A percentile compares a stretch with the other conserved stretches of the same genome.
Conservation (phyloP, 2,888 invertebrate genomes). For the Eupithecia pulchellata region DNA sequence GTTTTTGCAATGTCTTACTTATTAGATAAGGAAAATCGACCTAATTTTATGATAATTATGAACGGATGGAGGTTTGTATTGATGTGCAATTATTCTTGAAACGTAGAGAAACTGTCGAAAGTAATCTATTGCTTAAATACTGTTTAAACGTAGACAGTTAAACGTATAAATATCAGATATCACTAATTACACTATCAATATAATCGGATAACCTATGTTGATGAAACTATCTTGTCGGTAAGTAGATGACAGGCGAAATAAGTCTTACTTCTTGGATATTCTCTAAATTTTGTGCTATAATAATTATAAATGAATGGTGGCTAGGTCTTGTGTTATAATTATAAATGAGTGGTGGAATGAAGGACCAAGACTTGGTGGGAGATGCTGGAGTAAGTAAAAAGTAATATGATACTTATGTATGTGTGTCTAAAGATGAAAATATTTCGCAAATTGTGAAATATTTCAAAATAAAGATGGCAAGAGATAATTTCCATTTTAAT, state of each 20-base stretch:
- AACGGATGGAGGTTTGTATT: not conserved
- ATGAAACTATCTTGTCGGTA: not conserved
- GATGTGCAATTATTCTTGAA: not conserved
- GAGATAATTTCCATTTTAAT: too few relatives aligned
- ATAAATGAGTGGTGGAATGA: not conserved
- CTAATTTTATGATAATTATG: not conserved
- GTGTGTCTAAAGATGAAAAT: not conserved
- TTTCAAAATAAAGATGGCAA: not conserved
- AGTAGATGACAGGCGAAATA: not conserved
- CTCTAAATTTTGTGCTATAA: not conserved
- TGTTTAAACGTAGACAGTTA: not conserved
- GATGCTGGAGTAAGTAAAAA: not conserved
- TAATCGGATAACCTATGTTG: not conserved
- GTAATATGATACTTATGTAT: not conserved
- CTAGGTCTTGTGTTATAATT: too few relatives aligned
- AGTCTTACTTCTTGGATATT: not conserved
- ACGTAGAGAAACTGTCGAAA: not conserved
- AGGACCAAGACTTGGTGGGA: not conserved
- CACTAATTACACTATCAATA: too few relatives aligned
- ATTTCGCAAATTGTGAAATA: not conserved
- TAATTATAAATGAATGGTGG: not conserved
- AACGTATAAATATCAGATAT: too few relatives aligned
- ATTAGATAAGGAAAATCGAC: too few relatives aligned
- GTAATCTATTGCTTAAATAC: not conserved
- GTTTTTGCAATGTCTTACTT: too few relatives aligned